These are phyloP conservation scores for Tetheella fluctuosa DNA, from an alignment of 2,888 invertebrate genomes.

Conservation along the genomic window DNA sequence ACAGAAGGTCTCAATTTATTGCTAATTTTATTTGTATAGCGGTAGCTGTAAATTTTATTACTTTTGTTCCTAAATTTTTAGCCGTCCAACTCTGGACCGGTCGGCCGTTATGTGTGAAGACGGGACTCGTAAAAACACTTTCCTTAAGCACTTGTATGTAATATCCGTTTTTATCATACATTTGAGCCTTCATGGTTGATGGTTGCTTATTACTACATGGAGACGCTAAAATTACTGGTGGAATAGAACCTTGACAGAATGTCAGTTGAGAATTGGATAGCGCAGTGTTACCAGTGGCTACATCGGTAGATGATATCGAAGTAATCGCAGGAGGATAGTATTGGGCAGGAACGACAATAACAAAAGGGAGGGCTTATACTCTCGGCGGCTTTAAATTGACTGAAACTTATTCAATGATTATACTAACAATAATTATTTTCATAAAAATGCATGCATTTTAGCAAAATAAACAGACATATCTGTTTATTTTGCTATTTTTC, in stretches of 20 bases:
- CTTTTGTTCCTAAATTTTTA: slow-evolving; percentile 39
- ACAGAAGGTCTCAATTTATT: slow-evolving; percentile 74
- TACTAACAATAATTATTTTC: too few relatives aligned
- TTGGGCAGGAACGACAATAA: neutral
- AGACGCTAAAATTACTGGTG: neutral
- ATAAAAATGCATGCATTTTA: too few relatives aligned
- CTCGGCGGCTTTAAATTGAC: too few relatives aligned
- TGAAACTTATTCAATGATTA: too few relatives aligned
- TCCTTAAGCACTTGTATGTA: slow-evolving; percentile 2
- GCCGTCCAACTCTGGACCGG: slow-evolving; percentile 24
- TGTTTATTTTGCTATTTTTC: too few relatives aligned
- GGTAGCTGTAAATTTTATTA: slow-evolving; percentile 56
- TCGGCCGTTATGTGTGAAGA: slow-evolving; percentile 11
- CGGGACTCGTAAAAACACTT: slow-evolving; percentile 7
- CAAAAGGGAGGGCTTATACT: too few relatives aligned
- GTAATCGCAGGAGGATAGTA: too few relatives aligned
- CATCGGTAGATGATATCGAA: too few relatives aligned
- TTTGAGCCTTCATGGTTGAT: neutral
- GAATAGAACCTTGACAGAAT: neutral
- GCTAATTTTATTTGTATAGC: slow-evolving; percentile 72
- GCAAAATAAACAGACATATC: too few relatives aligned
- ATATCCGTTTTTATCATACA: neutral
- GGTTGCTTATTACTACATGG: neutral
- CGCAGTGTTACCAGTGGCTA: too few relatives aligned
- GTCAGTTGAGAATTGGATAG: too few relatives aligned